Conservation (phyloP, 2,888 invertebrate genomes). For the Perithous albicinctus region DNA sequence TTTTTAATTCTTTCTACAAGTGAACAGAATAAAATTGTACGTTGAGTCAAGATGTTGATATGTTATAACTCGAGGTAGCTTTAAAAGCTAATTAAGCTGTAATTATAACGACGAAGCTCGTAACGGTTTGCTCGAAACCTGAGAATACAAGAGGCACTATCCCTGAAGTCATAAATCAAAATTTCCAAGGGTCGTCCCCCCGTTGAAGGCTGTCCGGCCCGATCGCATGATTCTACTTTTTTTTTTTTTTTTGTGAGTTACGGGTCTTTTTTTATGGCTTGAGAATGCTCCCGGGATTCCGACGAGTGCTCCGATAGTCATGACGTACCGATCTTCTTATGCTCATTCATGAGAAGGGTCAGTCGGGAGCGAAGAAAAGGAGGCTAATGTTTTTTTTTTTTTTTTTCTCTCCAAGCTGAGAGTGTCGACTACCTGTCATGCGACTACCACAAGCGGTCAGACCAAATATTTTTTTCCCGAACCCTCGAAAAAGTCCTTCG, state of each 20-base stretch:
- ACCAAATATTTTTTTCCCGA: slow-evolving; percentile 18
- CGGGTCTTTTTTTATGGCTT: slow-evolving; percentile 26
- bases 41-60: background rate
- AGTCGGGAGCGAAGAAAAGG: slow-evolving; percentile 26
- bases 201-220: slow-evolving; percentile 1
- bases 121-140: background rate
- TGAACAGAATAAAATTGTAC: slow-evolving; percentile 17
- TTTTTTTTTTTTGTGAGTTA: slow-evolving; percentile 15
- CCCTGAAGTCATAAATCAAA: slow-evolving; percentile 43
- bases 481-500: slow-evolving; percentile 19
- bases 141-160: background rate
- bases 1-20: slow-evolving; percentile 36
- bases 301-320: slow-evolving; percentile 4
- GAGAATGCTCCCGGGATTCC: slow-evolving; percentile 18
- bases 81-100: slow-evolving; percentile 10
- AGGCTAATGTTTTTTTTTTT: slow-evolving; percentile 46
- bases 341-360: slow-evolving; percentile 31
- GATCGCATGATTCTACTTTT: no score
- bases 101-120: background rate
- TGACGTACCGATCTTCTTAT: slow-evolving; percentile 11
- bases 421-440: slow-evolving; percentile 30
- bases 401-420: slow-evolving; percentile 38
- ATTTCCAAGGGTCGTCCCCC: slow-evolving; percentile 10
- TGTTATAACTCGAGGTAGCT: background rate
- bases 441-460: background rate